A percentile compares a stretch with the other conserved stretches of the same genome.
These are phyloP conservation scores for Hypolimnas misippus DNA, from an alignment of 2,888 invertebrate genomes.

Conservation along the genomic window DNA sequence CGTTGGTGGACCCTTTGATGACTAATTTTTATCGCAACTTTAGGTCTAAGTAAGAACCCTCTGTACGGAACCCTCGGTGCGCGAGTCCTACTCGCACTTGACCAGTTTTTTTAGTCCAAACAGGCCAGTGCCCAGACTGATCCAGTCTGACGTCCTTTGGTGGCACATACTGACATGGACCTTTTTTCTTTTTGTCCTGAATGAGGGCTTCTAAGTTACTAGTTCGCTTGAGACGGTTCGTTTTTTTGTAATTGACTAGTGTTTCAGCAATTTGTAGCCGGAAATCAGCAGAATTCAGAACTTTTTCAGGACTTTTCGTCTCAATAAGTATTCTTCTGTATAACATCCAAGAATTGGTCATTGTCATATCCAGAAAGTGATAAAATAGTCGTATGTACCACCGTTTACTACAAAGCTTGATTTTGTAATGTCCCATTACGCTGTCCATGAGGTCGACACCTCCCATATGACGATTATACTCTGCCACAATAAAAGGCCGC, in stretches of 20 bases:
- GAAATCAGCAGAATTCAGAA: too few species aligned
- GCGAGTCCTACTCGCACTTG: too few species aligned
- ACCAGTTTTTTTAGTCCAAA: conserved; percentile 10
- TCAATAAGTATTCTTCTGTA: neutral
- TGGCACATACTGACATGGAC: conserved; percentile 42
- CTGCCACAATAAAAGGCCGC: neutral
- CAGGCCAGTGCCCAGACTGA: conserved; percentile 40
- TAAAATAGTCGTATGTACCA: neutral
- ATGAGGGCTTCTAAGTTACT: too few species aligned
- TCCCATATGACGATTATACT: neutral
- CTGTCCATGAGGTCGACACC: neutral
- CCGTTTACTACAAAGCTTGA: neutral
- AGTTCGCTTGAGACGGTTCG: too few species aligned
- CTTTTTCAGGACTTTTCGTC: conserved; percentile 33
- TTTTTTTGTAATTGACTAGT: too few species aligned
- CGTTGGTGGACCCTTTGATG: too few species aligned
- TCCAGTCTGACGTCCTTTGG: conserved; percentile 39
- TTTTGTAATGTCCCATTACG: neutral
- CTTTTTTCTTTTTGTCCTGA: conserved; percentile 35
- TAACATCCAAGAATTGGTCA: neutral
- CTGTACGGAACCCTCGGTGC: too few species aligned
- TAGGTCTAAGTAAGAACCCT: too few species aligned
- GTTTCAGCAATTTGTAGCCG: too few species aligned
- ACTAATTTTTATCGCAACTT: too few species aligned
- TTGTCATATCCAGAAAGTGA: neutral